Evolutionary conservation across 2,113 vertebrate genomes (phyloP).

Genomic region (Ophthalmolycus amberensis): DNA sequence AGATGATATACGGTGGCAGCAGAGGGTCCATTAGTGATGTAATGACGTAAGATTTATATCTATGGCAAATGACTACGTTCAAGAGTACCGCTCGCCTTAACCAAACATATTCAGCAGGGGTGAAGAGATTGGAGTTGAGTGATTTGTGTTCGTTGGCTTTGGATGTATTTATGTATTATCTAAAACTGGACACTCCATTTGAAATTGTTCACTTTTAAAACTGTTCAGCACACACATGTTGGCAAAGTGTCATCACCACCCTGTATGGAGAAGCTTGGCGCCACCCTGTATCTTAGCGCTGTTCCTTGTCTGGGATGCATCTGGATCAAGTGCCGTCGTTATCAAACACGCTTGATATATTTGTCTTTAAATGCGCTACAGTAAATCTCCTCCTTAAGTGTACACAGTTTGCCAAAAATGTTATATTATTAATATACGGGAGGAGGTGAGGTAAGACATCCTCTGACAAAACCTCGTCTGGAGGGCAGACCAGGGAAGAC

Average conservation of each 20-base stretch:
- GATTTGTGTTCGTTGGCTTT: constrained; percentile 31
- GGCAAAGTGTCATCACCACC: constrained; percentile 2
- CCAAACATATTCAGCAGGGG: constrained; percentile 54
- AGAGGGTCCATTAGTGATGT: constrained; percentile 77
- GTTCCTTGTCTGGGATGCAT: constrained; percentile 2
- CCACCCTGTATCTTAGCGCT: background rate
- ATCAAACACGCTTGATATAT: background rate
- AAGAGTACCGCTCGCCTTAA: constrained; percentile 44
- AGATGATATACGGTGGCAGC: constrained; percentile 45
- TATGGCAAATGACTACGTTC: constrained; percentile 80
- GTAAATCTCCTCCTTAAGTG: background rate
- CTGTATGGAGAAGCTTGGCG: background rate
- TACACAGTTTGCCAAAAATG: background rate
- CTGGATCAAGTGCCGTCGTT: background rate
- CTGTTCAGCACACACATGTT: background rate
- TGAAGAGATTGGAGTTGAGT: constrained; percentile 5
- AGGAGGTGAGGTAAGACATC: background rate
- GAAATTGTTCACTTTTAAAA: background rate
- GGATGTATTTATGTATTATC: constrained; percentile 35
- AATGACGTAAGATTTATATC: constrained; percentile 87
- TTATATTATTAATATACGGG: background rate
- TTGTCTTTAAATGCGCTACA: background rate
- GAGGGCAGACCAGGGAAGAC: background rate
- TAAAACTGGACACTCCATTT: constrained; percentile 25
- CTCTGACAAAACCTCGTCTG: background rate